Evolutionary conservation across 2,888 invertebrate genomes (phyloP), one percentile per base, ranked within the genome.

Genomic region (Frankliniella fusca): DNA sequence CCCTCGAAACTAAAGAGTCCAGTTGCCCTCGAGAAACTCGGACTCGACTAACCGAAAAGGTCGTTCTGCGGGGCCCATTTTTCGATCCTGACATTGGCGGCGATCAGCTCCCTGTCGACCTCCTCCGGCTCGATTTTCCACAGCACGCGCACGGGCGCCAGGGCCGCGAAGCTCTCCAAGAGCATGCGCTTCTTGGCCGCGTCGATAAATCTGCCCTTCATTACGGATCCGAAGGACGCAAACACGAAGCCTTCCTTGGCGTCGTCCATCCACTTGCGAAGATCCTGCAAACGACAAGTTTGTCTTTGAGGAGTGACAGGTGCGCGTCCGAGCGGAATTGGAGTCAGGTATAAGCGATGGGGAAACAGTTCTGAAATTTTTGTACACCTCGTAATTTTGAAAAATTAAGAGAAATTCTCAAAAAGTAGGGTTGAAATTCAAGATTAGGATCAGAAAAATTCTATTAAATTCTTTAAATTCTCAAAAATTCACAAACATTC

Each of bases 181-280:
- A 83, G 70, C 12, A 81, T n/a, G 8, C 27, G 11, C 10, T 80
- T 1, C 12, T 48, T 10, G 48, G 0, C 15, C 50, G 79, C 70
- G 11, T 83, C 81, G n/a, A 83, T 3, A 12, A 3, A 1, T 2
- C 70, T 1, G 10, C 70, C 23, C 80, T 85, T 86, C 5, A 88
- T 83, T 86, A 88, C 87, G 0, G 88, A 88, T 0, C 88, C 88
- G 76, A 88, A 88, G 0, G 87, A 86, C 54, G 88, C 84, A 54
- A 86, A 87, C 11, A 88, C 83, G 61, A 86, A 87, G 2, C 88
- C 88, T 49, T 86, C 54, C 5, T 83, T 84, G 80, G 87, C 87
- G 0, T 85, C 86, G 81, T 87, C 86, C 80, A 88, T 82, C 86
- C 87, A 88, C 82, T 87, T 85, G 81, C 87, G 61, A 0, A 88